Conservation (phyloP, 2,113 vertebrate genomes). For the human region DNA sequence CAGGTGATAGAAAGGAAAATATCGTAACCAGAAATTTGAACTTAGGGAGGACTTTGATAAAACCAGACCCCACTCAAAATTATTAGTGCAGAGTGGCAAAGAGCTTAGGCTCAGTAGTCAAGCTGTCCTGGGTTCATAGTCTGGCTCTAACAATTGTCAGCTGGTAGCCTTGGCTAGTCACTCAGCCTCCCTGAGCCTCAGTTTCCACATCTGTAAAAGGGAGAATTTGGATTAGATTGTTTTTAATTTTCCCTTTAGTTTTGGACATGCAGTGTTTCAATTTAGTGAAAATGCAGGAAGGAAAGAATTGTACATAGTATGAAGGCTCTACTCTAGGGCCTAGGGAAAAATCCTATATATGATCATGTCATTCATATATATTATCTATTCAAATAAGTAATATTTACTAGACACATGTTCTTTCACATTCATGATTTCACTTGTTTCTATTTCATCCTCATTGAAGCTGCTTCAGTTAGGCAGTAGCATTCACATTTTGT, state of each 20-base stretch:
- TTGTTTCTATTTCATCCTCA: neutral
- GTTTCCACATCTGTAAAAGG: neutral
- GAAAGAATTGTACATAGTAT: neutral
- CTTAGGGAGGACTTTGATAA: neutral
- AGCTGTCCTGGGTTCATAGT: neutral
- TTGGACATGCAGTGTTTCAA: neutral
- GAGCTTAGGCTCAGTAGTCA: neutral
- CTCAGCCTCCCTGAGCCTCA: neutral
- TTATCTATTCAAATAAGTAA: neutral
- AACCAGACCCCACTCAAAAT: neutral
- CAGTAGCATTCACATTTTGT: neutral
- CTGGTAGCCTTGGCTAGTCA: neutral
- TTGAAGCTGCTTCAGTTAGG: neutral
- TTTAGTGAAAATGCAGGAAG: neutral
- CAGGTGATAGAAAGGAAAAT: neutral
- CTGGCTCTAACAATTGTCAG: neutral
- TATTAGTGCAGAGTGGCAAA: neutral
- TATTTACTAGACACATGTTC: neutral
- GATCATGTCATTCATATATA: neutral
- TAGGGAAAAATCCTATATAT: neutral
- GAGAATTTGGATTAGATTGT: neutral
- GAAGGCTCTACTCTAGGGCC: neutral
- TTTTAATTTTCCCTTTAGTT: conserved; percentile 21
- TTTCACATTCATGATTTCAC: neutral
- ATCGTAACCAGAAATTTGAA: neutral